Conservation (phyloP, 64 coral and sea anemone genomes). For the Pocillopora damicornis region DNA sequence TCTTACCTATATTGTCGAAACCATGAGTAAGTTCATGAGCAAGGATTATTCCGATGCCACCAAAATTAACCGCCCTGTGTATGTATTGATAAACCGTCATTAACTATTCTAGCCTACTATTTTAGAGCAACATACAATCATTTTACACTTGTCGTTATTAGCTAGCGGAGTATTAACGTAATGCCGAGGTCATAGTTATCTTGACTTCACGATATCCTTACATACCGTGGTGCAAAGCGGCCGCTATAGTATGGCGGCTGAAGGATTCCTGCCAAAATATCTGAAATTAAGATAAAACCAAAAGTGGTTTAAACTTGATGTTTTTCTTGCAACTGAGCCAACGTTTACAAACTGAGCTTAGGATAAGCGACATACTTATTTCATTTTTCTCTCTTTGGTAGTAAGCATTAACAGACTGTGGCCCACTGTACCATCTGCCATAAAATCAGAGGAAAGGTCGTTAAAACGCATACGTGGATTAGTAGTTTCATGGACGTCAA, state of each 20-base stretch:
- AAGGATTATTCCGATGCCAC: conserved; percentile 78
- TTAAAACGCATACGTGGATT: too few species aligned
- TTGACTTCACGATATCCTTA: background rate
- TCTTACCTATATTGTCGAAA: conserved; percentile 82
- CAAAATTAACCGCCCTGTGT: conserved; percentile 70
- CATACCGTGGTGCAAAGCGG: conserved; percentile 69
- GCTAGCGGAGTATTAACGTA: too few species aligned
- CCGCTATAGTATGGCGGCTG: conserved; percentile 78
- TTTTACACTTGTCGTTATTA: too few species aligned
- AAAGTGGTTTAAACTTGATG: too few species aligned
- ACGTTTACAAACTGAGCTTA: background rate
- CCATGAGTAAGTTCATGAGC: conserved; percentile 87
- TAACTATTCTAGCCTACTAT: too few species aligned
- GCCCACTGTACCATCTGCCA: conserved; percentile 76
- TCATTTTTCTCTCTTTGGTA: conserved; percentile 73
- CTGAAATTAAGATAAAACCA: conserved; percentile 21
- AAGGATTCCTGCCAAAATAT: conserved; percentile 72
- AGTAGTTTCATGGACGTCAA: too few species aligned
- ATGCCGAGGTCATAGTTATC: too few species aligned
- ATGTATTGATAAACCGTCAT: background rate
- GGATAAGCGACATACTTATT: conserved; percentile 69
- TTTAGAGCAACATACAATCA: too few species aligned
- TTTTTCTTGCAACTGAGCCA: background rate
- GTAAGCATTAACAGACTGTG: conserved; percentile 75
- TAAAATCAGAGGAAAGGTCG: background rate